Base-by-base conservation (phyloP, 2,888 invertebrate genomes). In the Atrina japonica region DNA sequence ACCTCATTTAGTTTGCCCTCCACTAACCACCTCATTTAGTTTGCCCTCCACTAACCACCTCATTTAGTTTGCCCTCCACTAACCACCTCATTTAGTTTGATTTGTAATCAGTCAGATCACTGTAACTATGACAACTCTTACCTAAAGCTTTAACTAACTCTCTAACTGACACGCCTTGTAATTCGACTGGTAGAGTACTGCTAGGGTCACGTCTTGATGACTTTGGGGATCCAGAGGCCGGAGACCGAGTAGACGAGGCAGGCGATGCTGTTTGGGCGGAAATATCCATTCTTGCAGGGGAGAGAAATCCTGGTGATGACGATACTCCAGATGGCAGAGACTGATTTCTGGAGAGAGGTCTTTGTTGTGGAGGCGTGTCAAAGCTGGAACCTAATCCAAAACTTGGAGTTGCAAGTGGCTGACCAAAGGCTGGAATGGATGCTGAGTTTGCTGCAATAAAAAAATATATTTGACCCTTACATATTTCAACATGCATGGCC, bases 111-210 rank as follows among this genome's bases (percentile, higher is more conserved):
- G 11, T 14, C 23, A 27, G 14, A 27, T n/a, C n/a, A n/a, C n/a
- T n/a, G n/a, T n/a, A n/a, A n/a, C n/a, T n/a, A n/a, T n/a, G n/a
- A n/a, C n/a, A n/a, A n/a, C n/a, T 61, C 87, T 80, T 70, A 89
- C 94, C 94, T 87, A 95, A 93, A 0, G 93, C 94, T 83, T 94
- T 94, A 3, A 95, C 94, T 63, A 95, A 90, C 77, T 95, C 95
- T 75, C 94, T 93, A 16, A 95, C 95, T 0, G 94, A 94, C 1
- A 94, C 93, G 0, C 93, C 93, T 21, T 92, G 92, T 67, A 93
- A 91, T 84, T 94, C 94, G 0, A 92, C 90, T 1, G 88, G 86
- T 1, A 87, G 74, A 11, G 83, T 81, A 40, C 69, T 66, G 9
- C 70, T 74, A 18, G 66, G 60, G 58, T 83, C 83, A 53, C 78